These are phyloP conservation scores for Anguilla obscura DNA, from an alignment of 2,797 vertebrate genomes.

Conservation along the genomic window DNA sequence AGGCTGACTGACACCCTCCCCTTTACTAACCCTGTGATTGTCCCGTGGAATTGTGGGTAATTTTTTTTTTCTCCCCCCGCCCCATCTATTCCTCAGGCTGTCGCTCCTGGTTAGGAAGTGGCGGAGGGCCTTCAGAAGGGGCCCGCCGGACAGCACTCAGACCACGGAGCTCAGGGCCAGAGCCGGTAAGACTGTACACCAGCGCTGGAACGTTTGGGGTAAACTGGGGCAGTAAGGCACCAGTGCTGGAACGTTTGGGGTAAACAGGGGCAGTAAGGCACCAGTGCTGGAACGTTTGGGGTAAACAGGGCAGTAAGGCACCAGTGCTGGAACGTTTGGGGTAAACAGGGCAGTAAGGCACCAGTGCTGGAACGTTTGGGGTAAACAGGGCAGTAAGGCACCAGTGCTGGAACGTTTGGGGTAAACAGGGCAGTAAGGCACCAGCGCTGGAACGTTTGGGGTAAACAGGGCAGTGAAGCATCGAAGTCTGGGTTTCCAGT, in stretches of 20 bases:
- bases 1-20: slow-evolving; percentile 19
- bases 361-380: too few species aligned
- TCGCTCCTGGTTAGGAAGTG: slow-evolving; percentile 93
- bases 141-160: slow-evolving; percentile 47
- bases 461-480: too few species aligned
- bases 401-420: background rate
- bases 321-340: background rate
- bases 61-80: background rate
- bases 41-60: background rate
- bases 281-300: too few species aligned
- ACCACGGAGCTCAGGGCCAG: slow-evolving; percentile 53
- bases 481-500: too few species aligned
- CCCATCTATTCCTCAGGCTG: slow-evolving; percentile 78
- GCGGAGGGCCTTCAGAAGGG: slow-evolving; percentile 78
- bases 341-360: slow-evolving; percentile 4
- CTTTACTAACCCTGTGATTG: background rate
- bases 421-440: background rate
- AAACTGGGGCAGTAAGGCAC: too few species aligned
- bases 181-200: slow-evolving; percentile 51
- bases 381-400: too few species aligned
- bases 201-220: background rate
- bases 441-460: too few species aligned
- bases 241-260: background rate
- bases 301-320: too few species aligned
- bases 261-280: slow-evolving; percentile 6